Conservation (phyloP, 1,140 invertebrate genomes). For the Trichonephila inaurata region DNA sequence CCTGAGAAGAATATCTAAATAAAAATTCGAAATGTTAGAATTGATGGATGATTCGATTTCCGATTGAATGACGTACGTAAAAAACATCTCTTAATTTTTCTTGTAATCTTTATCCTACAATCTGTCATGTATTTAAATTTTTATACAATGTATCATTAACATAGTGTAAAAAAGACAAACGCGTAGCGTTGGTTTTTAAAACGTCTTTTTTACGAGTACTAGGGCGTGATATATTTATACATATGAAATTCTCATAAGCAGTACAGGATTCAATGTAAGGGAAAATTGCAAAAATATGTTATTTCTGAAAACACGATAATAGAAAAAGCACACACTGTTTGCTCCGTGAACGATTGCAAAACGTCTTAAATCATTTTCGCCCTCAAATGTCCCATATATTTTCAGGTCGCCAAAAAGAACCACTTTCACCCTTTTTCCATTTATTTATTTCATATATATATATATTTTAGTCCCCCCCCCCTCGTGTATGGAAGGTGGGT, state of each 20-base stretch:
- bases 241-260: conserved; percentile 7
- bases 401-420: conserved; percentile 28
- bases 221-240: background rate
- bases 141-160: too few relatives aligned
- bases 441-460: conserved; percentile 59
- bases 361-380: conserved; percentile 45
- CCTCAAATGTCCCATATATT: conserved; percentile 49
- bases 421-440: conserved; percentile 64
- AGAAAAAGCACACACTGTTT: conserved; percentile 10
- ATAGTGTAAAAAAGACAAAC: background rate
- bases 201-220: background rate
- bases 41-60: too few relatives aligned
- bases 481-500: conserved; percentile 31
- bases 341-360: conserved; percentile 8
- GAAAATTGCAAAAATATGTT: conserved; percentile 45
- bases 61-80: too few relatives aligned
- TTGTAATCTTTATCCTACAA: too few relatives aligned
- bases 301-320: conserved; percentile 28
- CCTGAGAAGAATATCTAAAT: too few relatives aligned
- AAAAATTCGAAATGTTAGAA: too few relatives aligned
- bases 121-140: too few relatives aligned
- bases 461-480: background rate
- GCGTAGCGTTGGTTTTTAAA: background rate
- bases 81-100: too few relatives aligned
- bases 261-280: background rate